These are phyloP conservation scores for Sphaeramia orbicularis DNA, from an alignment of 2,797 vertebrate genomes.

Conservation along the genomic window DNA sequence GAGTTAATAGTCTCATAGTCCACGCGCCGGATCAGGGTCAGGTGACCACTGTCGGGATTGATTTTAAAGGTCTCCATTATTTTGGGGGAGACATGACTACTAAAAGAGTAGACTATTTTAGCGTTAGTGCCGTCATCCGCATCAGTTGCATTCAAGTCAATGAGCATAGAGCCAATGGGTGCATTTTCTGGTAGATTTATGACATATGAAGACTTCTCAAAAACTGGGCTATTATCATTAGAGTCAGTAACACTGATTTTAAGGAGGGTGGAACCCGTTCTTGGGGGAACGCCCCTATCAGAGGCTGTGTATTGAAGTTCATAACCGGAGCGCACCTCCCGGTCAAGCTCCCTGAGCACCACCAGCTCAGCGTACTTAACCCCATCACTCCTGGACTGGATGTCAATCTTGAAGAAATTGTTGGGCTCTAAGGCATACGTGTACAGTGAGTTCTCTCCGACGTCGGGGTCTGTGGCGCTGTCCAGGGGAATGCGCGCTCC, in stretches of 20 bases:
- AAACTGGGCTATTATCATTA: conserved; percentile 96
- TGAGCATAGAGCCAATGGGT: conserved; percentile 90
- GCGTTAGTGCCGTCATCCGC: conserved; percentile 96
- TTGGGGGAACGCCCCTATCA: conserved; percentile 93
- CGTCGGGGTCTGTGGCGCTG: conserved; percentile 95
- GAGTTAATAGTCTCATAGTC: conserved; percentile 93
- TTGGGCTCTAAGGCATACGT: conserved; percentile 92
- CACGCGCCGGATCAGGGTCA: conserved; percentile 91
- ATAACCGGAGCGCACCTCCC: conserved; percentile 91
- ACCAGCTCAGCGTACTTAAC: conserved; percentile 95
- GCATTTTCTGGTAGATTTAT: conserved; percentile 92
- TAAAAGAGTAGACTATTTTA: conserved; percentile 95
- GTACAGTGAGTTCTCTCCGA: conserved; percentile 94
- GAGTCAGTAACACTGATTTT: conserved; percentile 95
- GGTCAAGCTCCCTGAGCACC: conserved; percentile 92
- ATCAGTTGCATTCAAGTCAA: conserved; percentile 96
- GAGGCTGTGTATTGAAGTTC: conserved; percentile 95
- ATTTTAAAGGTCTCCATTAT: conserved; percentile 95
- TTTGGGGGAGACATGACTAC: conserved; percentile 94
- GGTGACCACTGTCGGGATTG: conserved; percentile 90
- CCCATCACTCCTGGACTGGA: conserved; percentile 93
- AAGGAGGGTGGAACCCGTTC: conserved; percentile 91
- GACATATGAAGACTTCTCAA: conserved; percentile 91
- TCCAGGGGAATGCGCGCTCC: conserved; percentile 96
- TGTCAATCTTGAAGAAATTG: conserved; percentile 92